A percentile compares a stretch with the other conserved stretches of the same genome.
phyloP scores from a whole-genome alignment of 2,888 invertebrate genomes.

The Cantharis rufa region DNA sequence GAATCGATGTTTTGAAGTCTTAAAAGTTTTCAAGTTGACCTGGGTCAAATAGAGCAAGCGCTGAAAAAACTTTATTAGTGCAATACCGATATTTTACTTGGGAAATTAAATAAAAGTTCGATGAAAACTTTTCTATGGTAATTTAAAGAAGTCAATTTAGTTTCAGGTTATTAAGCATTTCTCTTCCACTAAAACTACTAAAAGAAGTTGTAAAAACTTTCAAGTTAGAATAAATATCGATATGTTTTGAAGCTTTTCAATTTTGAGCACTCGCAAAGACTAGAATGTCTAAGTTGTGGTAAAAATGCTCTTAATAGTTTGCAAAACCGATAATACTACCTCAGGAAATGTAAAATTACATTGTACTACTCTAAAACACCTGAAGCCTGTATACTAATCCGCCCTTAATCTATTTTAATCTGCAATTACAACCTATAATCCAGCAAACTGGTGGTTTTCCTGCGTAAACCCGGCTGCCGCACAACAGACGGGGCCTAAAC shows the following conservation, averaged over 20 bases:
- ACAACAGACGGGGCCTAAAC: conserved; percentile 37
- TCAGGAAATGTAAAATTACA: conserved; percentile 19
- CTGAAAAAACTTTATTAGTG: neutral
- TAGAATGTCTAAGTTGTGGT: neutral
- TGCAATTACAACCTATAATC: conserved; percentile 36
- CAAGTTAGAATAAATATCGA: neutral
- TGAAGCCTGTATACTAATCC: conserved; percentile 30
- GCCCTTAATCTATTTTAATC: conserved; percentile 33
- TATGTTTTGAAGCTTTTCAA: neutral
- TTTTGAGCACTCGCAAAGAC: neutral
- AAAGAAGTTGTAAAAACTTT: neutral
- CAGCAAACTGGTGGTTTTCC: conserved; percentile 28
- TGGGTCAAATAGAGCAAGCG: neutral
- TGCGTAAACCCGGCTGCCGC: conserved; percentile 30
- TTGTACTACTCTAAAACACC: conserved; percentile 25
- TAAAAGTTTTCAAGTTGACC: neutral
- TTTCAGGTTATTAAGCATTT: neutral
- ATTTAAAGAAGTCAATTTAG: neutral
- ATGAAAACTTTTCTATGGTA: neutral
- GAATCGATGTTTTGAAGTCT: neutral
- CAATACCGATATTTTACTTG: neutral
- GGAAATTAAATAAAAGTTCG: neutral
- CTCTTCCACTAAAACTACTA: neutral
- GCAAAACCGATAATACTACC: neutral
- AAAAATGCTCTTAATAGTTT: neutral